phyloP scores from a whole-genome alignment of 2,113 vertebrate species.

The Pseudopipra pipra region DNA sequence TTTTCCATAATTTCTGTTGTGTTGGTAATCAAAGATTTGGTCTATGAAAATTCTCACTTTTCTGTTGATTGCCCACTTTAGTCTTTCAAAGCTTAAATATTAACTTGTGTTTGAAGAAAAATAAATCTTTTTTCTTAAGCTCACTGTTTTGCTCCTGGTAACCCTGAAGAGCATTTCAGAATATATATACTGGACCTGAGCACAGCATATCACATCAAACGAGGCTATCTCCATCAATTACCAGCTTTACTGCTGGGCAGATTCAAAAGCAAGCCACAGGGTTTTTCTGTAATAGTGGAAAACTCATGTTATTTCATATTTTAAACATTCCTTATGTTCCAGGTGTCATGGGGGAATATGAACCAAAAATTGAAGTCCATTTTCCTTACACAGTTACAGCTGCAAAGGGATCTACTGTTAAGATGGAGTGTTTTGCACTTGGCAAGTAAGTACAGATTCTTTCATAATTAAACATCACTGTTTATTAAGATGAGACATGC shows the following conservation, averaged over 20 bases:
- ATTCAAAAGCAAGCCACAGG: not conserved
- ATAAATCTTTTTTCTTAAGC: not conserved
- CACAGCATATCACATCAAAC: not conserved
- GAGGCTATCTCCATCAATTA: not conserved
- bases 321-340: constrained; percentile 71
- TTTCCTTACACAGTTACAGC: constrained; percentile 88
- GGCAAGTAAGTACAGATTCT: constrained; percentile 91
- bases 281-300: constrained; percentile 1
- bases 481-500: constrained; percentile 57
- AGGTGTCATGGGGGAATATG: constrained; percentile 98
- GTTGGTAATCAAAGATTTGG: not conserved
- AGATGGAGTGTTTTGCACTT: constrained; percentile 95
- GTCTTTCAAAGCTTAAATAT: not conserved
- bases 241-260: not conserved
- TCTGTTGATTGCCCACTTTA: not conserved
- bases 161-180: not conserved
- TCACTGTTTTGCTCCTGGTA: not conserved
- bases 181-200: not conserved
- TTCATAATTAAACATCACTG: constrained; percentile 57
- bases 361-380: constrained; percentile 98
- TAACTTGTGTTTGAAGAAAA: not conserved
- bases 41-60: not conserved
- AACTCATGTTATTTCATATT: constrained; percentile 31
- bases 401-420: constrained; percentile 89
- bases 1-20: not conserved